Conservation (phyloP, 2,113 vertebrate species). For the Anhinga anhinga region DNA sequence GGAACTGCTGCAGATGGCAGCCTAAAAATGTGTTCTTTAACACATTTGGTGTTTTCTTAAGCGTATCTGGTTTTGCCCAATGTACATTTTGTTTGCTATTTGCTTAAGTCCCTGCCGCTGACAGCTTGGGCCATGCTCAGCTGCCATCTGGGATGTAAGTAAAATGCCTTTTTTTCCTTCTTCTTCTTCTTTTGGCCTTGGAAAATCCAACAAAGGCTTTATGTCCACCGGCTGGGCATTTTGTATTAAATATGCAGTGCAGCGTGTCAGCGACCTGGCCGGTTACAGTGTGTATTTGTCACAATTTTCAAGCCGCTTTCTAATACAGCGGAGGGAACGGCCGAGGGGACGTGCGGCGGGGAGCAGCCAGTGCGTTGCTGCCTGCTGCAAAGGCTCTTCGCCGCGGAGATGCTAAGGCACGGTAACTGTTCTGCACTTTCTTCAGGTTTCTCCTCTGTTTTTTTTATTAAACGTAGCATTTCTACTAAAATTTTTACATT, state of each 20-base stretch:
- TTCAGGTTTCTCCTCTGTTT: neutral
- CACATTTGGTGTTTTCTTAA: neutral
- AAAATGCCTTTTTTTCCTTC: neutral
- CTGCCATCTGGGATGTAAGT: neutral
- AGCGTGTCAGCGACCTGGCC: neutral
- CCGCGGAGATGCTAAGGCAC: rapidly evolving
- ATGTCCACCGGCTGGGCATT: neutral
- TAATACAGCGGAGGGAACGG: neutral
- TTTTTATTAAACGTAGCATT: neutral
- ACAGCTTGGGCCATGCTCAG: neutral
- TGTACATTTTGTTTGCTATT: neutral
- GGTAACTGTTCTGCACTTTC: neutral
- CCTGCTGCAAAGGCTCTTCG: neutral
- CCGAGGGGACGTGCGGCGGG: neutral
- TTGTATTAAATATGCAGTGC: rapidly evolving
- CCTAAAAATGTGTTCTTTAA: neutral
- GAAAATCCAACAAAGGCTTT: neutral
- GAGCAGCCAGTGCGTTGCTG: neutral
- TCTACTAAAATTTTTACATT: neutral
- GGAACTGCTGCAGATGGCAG: conserved; percentile 19
- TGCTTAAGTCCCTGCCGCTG: neutral
- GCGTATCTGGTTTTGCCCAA: conserved; percentile 18
- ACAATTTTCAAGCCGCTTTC: neutral
- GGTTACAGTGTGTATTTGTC: neutral
- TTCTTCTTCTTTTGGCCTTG: neutral